These are phyloP conservation scores for Ditula angustiorana DNA, from an alignment of 2,888 invertebrate species.

Conservation along the genomic window DNA sequence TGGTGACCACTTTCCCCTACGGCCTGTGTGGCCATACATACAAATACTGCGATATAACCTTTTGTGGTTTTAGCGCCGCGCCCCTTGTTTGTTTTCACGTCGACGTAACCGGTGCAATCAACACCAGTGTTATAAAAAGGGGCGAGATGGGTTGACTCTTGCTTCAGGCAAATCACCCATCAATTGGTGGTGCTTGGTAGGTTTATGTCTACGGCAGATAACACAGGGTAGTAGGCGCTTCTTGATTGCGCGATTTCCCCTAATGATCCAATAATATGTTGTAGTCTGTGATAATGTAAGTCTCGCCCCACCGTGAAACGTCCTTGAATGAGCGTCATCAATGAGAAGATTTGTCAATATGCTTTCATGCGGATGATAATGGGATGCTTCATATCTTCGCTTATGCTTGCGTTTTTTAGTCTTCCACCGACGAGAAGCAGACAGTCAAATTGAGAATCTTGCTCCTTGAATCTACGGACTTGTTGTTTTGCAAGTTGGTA, in stretches of 20 bases:
- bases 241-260: background rate
- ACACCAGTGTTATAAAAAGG: background rate
- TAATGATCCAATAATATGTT: background rate
- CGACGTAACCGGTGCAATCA: background rate
- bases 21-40: background rate
- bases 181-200: background rate
- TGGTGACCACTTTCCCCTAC: conserved; percentile 36
- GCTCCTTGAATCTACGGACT: background rate
- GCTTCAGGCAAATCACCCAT: too few relatives aligned
- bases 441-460: background rate
- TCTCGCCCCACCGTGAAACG: background rate
- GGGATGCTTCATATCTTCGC: background rate
- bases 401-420: background rate
- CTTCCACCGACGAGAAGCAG: too few relatives aligned
- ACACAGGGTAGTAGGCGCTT: background rate
- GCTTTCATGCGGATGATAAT: background rate
- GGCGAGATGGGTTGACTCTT: background rate
- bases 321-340: background rate
- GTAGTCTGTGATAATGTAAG: background rate
- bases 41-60: background rate
- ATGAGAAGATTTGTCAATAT: background rate
- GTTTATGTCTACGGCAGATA: background rate
- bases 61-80: background rate
- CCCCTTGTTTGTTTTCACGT: background rate
- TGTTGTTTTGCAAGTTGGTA: background rate